Evolutionary conservation across 2,888 invertebrate genomes (phyloP).

Genomic region (Meandrusa payeni): DNA sequence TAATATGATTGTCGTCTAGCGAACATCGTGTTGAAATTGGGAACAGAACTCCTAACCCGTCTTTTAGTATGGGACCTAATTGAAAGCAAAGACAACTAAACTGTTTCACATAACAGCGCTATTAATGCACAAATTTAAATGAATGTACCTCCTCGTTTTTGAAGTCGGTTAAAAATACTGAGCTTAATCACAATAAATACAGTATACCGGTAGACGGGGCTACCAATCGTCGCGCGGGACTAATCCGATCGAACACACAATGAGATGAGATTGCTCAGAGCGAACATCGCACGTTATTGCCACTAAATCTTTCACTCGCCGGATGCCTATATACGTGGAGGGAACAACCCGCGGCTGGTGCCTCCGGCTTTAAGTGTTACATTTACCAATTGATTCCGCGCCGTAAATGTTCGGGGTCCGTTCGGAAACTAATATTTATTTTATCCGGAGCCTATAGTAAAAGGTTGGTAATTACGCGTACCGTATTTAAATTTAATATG

Average conservation of each 20-base stretch:
- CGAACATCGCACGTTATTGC: constrained; percentile 71
- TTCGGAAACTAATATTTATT: constrained; percentile 63
- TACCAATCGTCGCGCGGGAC: constrained; percentile 47
- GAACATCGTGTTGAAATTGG: too few species aligned
- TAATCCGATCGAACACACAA: constrained; percentile 74
- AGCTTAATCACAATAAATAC: too few species aligned
- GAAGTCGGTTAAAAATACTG: too few species aligned
- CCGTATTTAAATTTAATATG: too few species aligned
- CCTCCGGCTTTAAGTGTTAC: constrained; percentile 63
- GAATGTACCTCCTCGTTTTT: too few species aligned
- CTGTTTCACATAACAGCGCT: too few species aligned
- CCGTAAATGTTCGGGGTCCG: constrained; percentile 40
- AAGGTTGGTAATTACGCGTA: constrained; percentile 58
- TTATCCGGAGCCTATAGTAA: constrained; percentile 57
- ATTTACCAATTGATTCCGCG: constrained; percentile 50
- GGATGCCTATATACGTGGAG: constrained; percentile 39
- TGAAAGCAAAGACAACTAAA: too few species aligned
- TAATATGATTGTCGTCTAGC: too few species aligned
- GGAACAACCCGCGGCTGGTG: constrained; percentile 51
- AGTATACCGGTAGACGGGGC: constrained; percentile 27
- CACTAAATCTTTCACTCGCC: constrained; percentile 72
- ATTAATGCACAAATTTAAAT: too few species aligned
- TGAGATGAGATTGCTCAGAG: constrained; percentile 61
- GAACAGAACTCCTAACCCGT: too few species aligned
- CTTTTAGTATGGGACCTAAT: too few species aligned